These are phyloP conservation scores for Puntigrus tetrazona DNA, from an alignment of 2,113 vertebrate species.

Conservation along the genomic window DNA sequence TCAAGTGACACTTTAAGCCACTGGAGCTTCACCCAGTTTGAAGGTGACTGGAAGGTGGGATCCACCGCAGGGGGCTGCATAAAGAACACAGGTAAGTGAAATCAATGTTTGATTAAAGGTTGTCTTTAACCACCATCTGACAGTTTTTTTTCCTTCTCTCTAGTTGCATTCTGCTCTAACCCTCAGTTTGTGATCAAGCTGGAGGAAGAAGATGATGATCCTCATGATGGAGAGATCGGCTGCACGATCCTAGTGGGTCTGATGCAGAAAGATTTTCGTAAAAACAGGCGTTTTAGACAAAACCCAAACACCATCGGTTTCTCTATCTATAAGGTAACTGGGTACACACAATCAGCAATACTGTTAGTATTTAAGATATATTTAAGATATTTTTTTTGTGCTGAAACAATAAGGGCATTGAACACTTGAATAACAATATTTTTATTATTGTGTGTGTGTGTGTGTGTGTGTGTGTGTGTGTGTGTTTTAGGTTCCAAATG, in stretches of 20 bases:
- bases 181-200: constrained; percentile 70
- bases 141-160: not conserved
- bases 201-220: constrained; percentile 65
- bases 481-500: no score
- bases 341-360: no score
- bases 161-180: constrained; percentile 74
- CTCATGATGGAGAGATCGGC: constrained; percentile 58
- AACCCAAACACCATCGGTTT: constrained; percentile 73
- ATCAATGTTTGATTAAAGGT: not conserved
- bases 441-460: no score
- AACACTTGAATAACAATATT: no score
- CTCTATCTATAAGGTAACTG: constrained; percentile 67
- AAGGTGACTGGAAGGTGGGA: constrained; percentile 85
- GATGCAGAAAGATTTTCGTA: constrained; percentile 73
- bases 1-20: constrained; percentile 75
- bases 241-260: constrained; percentile 71
- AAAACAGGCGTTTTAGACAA: constrained; percentile 62
- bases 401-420: no score
- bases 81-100: constrained; percentile 80
- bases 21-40: constrained; percentile 78
- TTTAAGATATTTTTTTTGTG: no score
- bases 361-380: no score
- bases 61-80: constrained; percentile 90
- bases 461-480: no score
- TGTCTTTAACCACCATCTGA: not conserved